A percentile compares a stretch with the other conserved stretches of the same genome.
Evolutionary conservation across 2,888 invertebrate genomes (phyloP).

Genomic region (Drosophila borborema): DNA sequence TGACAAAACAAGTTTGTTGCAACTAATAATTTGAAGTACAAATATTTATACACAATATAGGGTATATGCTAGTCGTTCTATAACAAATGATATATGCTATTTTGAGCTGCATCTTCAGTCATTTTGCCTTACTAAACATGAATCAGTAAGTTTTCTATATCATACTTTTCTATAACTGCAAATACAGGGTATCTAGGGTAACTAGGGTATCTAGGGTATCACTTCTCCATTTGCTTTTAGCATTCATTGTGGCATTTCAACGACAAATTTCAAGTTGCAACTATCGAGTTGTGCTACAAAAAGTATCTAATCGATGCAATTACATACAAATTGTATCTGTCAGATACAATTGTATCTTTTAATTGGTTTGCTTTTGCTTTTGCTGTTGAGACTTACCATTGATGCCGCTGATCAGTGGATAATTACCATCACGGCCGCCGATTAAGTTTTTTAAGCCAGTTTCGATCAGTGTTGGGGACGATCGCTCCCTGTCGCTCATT

Average conservation of each 20-base stretch:
- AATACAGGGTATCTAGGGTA: background rate
- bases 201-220: background rate
- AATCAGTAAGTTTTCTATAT: no score
- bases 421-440: slow-evolving; percentile 91
- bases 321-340: background rate
- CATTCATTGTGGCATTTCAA: background rate
- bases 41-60: background rate
- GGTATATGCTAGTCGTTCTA: background rate
- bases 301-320: slow-evolving; percentile 4
- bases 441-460: slow-evolving; percentile 94
- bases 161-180: background rate
- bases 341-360: background rate
- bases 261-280: background rate
- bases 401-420: slow-evolving; percentile 92
- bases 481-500: slow-evolving; percentile 96
- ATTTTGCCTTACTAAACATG: background rate
- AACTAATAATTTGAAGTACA: background rate
- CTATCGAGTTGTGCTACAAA: background rate
- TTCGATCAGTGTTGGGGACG: slow-evolving; percentile 94
- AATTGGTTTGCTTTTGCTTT: background rate
- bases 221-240: background rate
- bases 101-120: no score
- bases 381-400: slow-evolving; percentile 85
- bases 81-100: no score
- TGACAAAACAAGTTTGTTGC: background rate